A percentile compares a stretch with the other conserved stretches of the same genome.
Evolutionary conservation across 2,797 vertebrate genomes (phyloP).

Genomic region (Centropyge bicolor): DNA sequence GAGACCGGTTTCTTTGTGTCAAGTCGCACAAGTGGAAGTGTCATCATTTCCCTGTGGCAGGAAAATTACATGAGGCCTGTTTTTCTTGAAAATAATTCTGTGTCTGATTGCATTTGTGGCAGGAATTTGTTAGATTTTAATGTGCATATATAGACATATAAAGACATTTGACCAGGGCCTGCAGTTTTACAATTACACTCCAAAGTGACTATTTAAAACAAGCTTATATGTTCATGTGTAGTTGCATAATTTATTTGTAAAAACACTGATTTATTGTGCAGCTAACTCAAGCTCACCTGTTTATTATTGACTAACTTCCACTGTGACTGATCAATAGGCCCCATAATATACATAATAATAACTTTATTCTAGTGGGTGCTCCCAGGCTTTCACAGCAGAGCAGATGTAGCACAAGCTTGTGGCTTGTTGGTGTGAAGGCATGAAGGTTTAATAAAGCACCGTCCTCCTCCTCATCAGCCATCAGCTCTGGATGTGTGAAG

Average conservation of each 20-base stretch:
- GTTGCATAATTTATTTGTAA: neutral
- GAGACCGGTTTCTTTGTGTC: conserved; percentile 84
- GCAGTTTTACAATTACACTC: neutral
- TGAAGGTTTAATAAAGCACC: neutral
- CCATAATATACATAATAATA: neutral
- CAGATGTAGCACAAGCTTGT: neutral
- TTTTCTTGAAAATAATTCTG: neutral
- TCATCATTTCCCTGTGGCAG: conserved; percentile 40
- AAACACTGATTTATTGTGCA: conserved; percentile 6
- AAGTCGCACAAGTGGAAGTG: conserved; percentile 72
- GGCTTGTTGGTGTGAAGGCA: neutral
- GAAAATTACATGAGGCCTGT: neutral
- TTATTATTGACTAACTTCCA: conserved; percentile 30
- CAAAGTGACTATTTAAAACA: conserved; percentile 1
- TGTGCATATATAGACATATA: neutral
- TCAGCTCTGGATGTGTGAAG: conserved; percentile 56
- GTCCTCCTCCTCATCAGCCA: conserved; percentile 27
- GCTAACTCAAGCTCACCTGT: conserved; percentile 13
- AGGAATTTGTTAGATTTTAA: neutral
- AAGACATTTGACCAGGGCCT: conserved; percentile 17
- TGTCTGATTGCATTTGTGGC: neutral
- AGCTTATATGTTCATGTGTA: neutral
- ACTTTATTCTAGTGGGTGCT: conserved; percentile 38
- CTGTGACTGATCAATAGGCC: conserved; percentile 15
- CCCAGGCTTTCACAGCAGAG: neutral